Evolutionary conservation across 2,113 vertebrate species (phyloP), one percentile per base, ranked within the genome.

Genomic region (Falcunculus frontatus): DNA sequence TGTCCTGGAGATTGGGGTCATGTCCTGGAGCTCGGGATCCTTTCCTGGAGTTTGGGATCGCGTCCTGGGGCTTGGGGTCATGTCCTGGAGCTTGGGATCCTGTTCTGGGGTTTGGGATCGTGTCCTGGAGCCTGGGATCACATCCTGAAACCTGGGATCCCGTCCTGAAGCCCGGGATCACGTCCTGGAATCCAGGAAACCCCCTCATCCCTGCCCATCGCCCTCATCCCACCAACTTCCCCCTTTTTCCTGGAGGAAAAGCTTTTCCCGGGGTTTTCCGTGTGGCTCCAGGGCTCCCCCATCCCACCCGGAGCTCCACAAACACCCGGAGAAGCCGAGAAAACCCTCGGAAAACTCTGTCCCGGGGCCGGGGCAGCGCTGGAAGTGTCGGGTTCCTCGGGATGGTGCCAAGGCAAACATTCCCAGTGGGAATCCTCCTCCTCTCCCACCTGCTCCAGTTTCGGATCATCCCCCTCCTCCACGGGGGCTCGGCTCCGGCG

Each of bases 21-120:
- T 4, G 17, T 62, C 8, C 37, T 30, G 37, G 12, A 0, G 4
- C 2, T 7, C 2, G 4, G 37, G 37, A 5, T 62, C 3, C 2
- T 9, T 11, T 39, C 16, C 35, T 19, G 35, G 8, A 1, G 17
- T 7, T 41, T 4, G 9, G 62, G 62, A 23, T 64, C 13, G 0
- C 0, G 2, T 41, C 7, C 29, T n/a, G 22, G 16, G 1, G 30
- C 8, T 13, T 6, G 39, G 29, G 39, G 21, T 63, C 5, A 1
- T 5, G 27, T 44, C 30, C 20, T 32, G 35, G 26, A 1, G 8
- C 3, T 29, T 1, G 18, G 18, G 59, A 20, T 62, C 4, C 3
- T 2, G 22, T 57, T 20, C 33, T 35, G 56, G 30, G 10, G 29
- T 10, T 29, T 29, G 52, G 52, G 29, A 4, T 50, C 18, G 13